These are phyloP conservation scores for Aegotheles bennettii DNA, from an alignment of 2,113 vertebrate genomes.

Conservation along the genomic window DNA sequence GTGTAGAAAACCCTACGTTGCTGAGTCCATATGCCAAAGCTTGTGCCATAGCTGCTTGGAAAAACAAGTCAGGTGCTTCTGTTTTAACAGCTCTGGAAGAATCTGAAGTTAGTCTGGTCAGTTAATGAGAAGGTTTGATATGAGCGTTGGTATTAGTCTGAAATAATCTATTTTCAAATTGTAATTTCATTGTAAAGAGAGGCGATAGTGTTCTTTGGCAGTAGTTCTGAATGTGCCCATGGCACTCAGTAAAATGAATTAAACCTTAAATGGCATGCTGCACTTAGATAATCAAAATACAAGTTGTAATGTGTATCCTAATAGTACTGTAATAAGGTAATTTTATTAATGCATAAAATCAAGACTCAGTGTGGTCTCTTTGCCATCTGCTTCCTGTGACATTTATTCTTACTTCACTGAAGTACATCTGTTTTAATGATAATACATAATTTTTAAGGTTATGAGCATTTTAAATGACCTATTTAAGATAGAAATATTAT, in stretches of 20 bases:
- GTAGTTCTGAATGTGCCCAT: not conserved
- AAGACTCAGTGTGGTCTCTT: not conserved
- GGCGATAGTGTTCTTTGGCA: not conserved
- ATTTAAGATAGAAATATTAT: not conserved
- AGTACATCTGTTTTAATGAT: slow-evolving; percentile 1
- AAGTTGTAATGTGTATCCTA: not conserved
- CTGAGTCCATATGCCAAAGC: not conserved
- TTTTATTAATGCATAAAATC: not conserved
- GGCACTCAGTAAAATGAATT: not conserved
- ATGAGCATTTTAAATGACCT: not conserved
- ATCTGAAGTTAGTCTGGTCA: not conserved
- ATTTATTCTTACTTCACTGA: not conserved
- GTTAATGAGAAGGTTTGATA: not conserved
- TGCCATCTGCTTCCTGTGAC: not conserved
- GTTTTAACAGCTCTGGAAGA: not conserved
- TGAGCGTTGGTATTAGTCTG: not conserved
- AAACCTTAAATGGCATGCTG: not conserved
- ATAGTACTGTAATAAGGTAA: not conserved
- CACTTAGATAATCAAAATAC: not conserved
- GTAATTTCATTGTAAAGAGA: not conserved
- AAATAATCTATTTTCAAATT: not conserved
- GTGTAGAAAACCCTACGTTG: not conserved
- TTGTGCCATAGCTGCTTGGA: not conserved
- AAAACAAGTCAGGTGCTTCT: not conserved
- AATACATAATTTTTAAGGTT: not conserved